Base-by-base conservation (phyloP, 1,140 invertebrate species). In the Dufourea novaeangliae region DNA sequence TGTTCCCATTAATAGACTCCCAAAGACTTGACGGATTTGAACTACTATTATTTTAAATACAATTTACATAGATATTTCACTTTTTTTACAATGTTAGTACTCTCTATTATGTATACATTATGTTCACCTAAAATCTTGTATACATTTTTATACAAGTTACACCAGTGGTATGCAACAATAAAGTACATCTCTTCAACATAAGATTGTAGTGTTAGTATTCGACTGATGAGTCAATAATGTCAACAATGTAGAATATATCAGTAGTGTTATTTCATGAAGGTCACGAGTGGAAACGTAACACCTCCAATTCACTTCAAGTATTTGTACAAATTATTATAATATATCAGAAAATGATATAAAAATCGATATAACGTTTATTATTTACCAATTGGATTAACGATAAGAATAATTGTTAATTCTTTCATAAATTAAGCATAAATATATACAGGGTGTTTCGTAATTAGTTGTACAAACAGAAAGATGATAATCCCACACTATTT, bases 111-210 rank as follows among this genome's bases (percentile, higher is more conserved):
- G 17, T 81, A 12, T 25, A 67, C 32, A 64, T 66, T 61, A n/a
- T n/a, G 11, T 14, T 50, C n/a, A 22, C 25, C 17, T 50, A 46
- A 5, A 62, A 79, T 14, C n/a, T 50, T 71, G 17, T n/a, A 50
- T 78, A 59, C 37, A 64, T 25, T 52, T 61, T 32, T 76, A 50
- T 34, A 76, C n/a, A 37, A 44, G 56, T 79, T 61, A 68, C 32
- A 39, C 27, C 12, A 17, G 22, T 62, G 20, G 17, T 72, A 22
- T 50, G 41, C 22, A 50, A 25, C 29, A 17, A 32, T 25, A 29
- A 44, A 71, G 7, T 20, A 29, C 57, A n/a, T 25, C 3, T 41
- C 41, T 2, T 71, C 14, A 11, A 46, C 8, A 14, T 59, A 7
- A 39, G 22, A 27, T 29, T 20, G 29, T 56, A 25, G 20, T 34